phyloP scores from a whole-genome alignment of 2,888 invertebrate species.

The Dynastes grantii region DNA sequence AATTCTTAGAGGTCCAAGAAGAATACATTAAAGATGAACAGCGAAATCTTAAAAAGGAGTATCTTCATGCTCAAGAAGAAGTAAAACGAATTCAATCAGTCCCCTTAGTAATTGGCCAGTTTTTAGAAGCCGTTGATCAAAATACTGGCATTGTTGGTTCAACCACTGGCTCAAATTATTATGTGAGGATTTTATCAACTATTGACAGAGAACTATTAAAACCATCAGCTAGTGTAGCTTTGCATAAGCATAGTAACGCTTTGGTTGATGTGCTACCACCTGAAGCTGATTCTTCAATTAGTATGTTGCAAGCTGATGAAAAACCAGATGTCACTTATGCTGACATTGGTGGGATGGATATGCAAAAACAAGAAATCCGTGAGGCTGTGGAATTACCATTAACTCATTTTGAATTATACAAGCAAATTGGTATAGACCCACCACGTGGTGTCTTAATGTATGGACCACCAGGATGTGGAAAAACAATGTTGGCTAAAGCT shows the following conservation, averaged over 20 bases:
- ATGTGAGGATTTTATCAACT: slow-evolving; percentile 97
- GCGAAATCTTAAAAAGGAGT: slow-evolving; percentile 98
- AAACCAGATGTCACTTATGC: slow-evolving; percentile 98
- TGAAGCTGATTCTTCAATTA: slow-evolving; percentile 98
- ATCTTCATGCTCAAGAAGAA: slow-evolving; percentile 97
- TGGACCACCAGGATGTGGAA: slow-evolving; percentile 99
- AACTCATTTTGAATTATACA: slow-evolving; percentile 98
- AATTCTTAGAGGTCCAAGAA: slow-evolving; percentile 98
- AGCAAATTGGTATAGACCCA: slow-evolving; percentile 99
- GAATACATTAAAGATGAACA: slow-evolving; percentile 99
- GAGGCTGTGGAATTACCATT: slow-evolving; percentile 98
- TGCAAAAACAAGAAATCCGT: slow-evolving; percentile 99
- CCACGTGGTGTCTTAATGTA: slow-evolving; percentile 99
- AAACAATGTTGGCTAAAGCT: slow-evolving; percentile 99
- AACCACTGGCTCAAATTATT: slow-evolving; percentile 99
- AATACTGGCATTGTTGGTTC: slow-evolving; percentile 99
- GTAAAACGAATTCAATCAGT: slow-evolving; percentile 99
- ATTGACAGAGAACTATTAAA: slow-evolving; percentile 97
- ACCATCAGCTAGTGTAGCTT: slow-evolving; percentile 97
- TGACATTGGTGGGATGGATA: slow-evolving; percentile 99
- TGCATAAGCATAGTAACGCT: slow-evolving; percentile 99
- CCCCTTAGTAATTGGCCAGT: slow-evolving; percentile 98
- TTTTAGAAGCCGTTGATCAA: slow-evolving; percentile 99
- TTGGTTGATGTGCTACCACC: slow-evolving; percentile 98
- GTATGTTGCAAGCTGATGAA: slow-evolving; percentile 98